Conservation (phyloP, 2,797 vertebrate genomes). For the Huso huso region DNA sequence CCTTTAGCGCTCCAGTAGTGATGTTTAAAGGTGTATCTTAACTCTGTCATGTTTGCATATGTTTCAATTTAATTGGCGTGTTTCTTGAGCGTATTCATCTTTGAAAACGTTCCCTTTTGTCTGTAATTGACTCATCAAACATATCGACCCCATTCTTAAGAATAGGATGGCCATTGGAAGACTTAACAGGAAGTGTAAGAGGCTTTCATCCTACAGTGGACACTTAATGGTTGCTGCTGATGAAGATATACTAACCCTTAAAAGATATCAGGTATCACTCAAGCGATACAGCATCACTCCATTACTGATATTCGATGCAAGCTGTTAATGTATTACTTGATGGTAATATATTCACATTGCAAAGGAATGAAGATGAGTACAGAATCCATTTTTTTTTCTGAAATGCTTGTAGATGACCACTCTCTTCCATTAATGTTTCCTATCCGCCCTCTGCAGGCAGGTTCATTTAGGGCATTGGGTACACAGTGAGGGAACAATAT, state of each 20-base stretch:
- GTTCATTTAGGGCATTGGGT: too few species aligned
- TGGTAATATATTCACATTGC: neutral
- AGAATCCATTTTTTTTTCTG: too few species aligned
- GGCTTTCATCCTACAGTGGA: slow-evolving; percentile 14
- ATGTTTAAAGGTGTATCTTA: slow-evolving; percentile 15
- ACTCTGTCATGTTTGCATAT: slow-evolving; percentile 13
- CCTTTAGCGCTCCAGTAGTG: slow-evolving; percentile 18
- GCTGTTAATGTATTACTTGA: neutral
- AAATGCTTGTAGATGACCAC: too few species aligned
- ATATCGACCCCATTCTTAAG: slow-evolving; percentile 25
- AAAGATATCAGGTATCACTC: neutral
- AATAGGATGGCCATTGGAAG: slow-evolving; percentile 15
- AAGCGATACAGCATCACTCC: neutral
- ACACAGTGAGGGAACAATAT: too few species aligned
- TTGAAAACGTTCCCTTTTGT: slow-evolving; percentile 24
- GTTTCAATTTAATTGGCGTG: slow-evolving; percentile 25
- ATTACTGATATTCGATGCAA: neutral
- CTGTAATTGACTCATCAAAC: slow-evolving; percentile 27
- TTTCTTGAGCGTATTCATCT: slow-evolving; percentile 17
- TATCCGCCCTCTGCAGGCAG: too few species aligned
- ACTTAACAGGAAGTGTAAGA: slow-evolving; percentile 5
- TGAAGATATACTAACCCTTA: slow-evolving; percentile 8
- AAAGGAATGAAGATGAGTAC: neutral
- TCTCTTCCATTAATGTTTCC: too few species aligned
- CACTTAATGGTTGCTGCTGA: slow-evolving; percentile 12